Evolutionary conservation across 2,888 invertebrate species (phyloP).

Genomic region (Rambutsinella grinnellia): DNA sequence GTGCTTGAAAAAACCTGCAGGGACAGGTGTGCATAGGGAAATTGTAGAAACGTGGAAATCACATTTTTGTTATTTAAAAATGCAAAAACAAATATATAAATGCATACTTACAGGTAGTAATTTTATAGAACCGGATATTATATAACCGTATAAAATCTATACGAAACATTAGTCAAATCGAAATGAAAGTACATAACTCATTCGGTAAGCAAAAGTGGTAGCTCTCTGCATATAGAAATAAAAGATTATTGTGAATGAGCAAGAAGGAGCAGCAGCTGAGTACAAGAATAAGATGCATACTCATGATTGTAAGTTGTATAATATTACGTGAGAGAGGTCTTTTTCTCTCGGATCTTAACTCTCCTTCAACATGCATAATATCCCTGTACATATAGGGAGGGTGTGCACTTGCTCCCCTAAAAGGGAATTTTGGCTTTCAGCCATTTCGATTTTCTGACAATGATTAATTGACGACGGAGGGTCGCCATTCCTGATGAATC

Average conservation of each 20-base stretch:
- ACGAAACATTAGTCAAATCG: slow-evolving; percentile 16
- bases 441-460: slow-evolving; percentile 67
- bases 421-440: slow-evolving; percentile 67
- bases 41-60: no score
- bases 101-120: slow-evolving; percentile 1
- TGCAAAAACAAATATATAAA: no score
- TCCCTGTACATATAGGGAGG: slow-evolving; percentile 35
- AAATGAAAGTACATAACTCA: slow-evolving; percentile 39
- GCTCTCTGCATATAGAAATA: not conserved
- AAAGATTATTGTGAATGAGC: slow-evolving; percentile 5
- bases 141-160: not conserved
- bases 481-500: slow-evolving; percentile 67
- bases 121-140: no score
- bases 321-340: not conserved
- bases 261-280: slow-evolving; percentile 21
- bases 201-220: not conserved
- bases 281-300: not conserved
- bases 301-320: not conserved
- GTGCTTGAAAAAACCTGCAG: no score
- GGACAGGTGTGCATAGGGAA: no score
- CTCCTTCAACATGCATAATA: not conserved
- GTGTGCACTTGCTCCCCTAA: slow-evolving; percentile 65
- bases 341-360: slow-evolving; percentile 1
- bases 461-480: slow-evolving; percentile 67
- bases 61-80: no score